These are phyloP conservation scores for Vireo griseus DNA, from an alignment of 2,797 vertebrate species.

Conservation along the genomic window DNA sequence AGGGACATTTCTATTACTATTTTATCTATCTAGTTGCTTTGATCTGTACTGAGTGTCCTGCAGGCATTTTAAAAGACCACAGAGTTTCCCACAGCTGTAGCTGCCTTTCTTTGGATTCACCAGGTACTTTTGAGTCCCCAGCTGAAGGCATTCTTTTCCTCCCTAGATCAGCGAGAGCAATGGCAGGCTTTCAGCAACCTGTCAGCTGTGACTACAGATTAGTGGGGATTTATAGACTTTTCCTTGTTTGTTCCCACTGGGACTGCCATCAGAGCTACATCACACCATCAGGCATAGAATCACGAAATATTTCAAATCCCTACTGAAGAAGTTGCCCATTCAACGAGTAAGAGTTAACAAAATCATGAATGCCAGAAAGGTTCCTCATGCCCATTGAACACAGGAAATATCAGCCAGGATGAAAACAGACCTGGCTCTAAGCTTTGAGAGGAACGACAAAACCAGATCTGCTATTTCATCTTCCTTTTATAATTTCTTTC, in stretches of 20 bases:
- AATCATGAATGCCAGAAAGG: not conserved
- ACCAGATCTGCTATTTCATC: not conserved
- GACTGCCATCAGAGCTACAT: not conserved
- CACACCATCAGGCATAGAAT: not conserved
- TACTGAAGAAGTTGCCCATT: not conserved
- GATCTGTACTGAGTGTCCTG: not conserved
- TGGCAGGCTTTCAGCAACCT: not conserved
- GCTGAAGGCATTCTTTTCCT: not conserved
- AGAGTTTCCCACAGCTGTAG: not conserved
- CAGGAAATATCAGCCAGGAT: not conserved
- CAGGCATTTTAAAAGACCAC: not conserved
- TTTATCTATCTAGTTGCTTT: not conserved
- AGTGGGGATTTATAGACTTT: not conserved
- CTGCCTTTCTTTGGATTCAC: not conserved
- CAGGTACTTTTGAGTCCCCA: not conserved
- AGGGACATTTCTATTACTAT: not conserved
- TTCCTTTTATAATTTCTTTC: not conserved
- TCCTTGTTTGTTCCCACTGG: not conserved
- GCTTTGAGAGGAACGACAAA: not conserved
- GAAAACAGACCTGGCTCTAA: not conserved
- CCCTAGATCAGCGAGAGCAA: not conserved
- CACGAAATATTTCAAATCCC: not conserved
- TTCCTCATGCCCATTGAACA: not conserved
- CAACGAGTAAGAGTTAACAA: not conserved
- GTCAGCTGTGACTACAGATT: not conserved